Conservation (phyloP, 2,113 vertebrate genomes). For the Otocyon megalotis region DNA sequence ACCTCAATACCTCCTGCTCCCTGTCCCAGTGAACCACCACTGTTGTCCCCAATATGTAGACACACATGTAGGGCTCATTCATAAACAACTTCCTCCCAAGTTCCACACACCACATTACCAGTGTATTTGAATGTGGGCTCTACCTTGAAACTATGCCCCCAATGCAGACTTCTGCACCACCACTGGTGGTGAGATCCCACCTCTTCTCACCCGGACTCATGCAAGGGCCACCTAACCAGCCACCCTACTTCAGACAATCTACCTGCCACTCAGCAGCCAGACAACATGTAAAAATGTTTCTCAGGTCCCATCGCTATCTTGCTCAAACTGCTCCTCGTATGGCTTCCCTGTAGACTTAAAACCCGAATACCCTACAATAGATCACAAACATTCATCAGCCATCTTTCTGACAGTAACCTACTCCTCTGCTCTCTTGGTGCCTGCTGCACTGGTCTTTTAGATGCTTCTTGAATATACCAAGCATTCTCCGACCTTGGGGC, state of each 20-base stretch:
- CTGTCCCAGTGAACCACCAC: neutral
- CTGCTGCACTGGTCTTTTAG: neutral
- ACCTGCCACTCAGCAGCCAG: neutral
- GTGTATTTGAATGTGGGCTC: neutral
- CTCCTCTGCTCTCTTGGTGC: accelerated
- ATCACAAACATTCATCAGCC: accelerated
- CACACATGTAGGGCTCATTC: neutral
- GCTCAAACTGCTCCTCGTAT: accelerated
- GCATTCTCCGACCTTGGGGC: neutral
- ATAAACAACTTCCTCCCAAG: neutral
- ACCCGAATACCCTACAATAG: neutral
- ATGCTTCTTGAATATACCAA: neutral
- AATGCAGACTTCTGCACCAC: neutral
- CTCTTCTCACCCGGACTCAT: neutral
- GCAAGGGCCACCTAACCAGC: accelerated
- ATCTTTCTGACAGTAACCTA: neutral
- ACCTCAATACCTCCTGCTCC: neutral
- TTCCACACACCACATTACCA: accelerated
- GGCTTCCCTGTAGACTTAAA: neutral
- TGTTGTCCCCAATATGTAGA: accelerated
- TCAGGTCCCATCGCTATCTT: neutral
- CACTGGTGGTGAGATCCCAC: accelerated
- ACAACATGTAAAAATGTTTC: neutral
- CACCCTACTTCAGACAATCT: too few species aligned
- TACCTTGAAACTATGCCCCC: neutral